Conservation (phyloP, 1,140 invertebrate genomes). For the Epicauta chinensis region DNA sequence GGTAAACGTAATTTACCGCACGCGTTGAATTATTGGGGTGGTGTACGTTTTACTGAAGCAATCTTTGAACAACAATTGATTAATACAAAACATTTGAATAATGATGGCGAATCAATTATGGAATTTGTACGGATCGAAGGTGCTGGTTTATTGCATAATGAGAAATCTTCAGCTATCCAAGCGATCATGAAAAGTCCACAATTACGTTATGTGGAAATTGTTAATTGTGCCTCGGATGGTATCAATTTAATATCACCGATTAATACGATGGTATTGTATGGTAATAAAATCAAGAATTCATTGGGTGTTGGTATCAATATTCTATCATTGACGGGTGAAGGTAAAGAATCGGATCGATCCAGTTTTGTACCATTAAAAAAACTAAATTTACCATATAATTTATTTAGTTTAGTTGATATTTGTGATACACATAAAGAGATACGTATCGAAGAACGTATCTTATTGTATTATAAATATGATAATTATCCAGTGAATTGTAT, state of each 20-base stretch:
- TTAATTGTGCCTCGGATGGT: conserved; percentile 81
- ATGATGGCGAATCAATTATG: conserved; percentile 65
- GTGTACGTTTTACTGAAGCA: conserved; percentile 83
- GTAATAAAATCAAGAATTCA: conserved; percentile 71
- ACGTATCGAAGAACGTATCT: conserved; percentile 78
- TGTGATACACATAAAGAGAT: conserved; percentile 93
- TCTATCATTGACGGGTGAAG: conserved; percentile 86
- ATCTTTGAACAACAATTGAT: conserved; percentile 82
- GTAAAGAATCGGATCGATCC: conserved; percentile 77
- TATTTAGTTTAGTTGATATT: conserved; percentile 95
- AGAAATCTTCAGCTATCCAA: conserved; percentile 89
- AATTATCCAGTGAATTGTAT: conserved; percentile 95
- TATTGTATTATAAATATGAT: conserved; percentile 97
- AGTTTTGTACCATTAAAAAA: conserved; percentile 79
- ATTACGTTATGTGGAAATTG: conserved; percentile 77
- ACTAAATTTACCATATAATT: conserved; percentile 83
- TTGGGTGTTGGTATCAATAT: conserved; percentile 86
- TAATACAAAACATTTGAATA: conserved; percentile 65
- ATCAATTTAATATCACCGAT: conserved; percentile 87
- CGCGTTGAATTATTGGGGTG: conserved; percentile 87
- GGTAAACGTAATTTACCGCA: conserved; percentile 67
- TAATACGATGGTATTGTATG: conserved; percentile 63
- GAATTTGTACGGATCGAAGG: conserved; percentile 83
- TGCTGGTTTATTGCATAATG: conserved; percentile 94
- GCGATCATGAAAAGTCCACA: conserved; percentile 78